phyloP scores from a whole-genome alignment of 1,140 invertebrate species.

The Kradibia gibbosae region DNA sequence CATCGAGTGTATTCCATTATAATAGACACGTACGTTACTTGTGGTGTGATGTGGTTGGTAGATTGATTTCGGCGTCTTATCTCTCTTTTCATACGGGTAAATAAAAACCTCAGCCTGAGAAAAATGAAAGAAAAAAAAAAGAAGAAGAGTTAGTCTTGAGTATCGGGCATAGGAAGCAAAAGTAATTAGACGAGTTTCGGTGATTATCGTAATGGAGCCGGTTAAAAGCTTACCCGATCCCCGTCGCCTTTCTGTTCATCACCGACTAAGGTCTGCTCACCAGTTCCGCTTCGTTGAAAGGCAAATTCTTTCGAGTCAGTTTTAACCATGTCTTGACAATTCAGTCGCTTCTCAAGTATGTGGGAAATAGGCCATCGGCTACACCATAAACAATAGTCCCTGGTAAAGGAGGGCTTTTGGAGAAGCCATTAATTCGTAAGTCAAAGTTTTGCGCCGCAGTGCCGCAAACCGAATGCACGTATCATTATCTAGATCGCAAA shows the following conservation, averaged over 20 bases:
- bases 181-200: not conserved
- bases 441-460: not conserved
- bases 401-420: not conserved
- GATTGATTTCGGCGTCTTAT: too few species aligned
- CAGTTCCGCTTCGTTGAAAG: not conserved
- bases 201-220: not conserved
- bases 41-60: too few species aligned
- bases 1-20: too few species aligned
- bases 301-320: not conserved
- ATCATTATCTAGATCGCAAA: not conserved
- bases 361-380: not conserved
- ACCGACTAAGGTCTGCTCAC: not conserved
- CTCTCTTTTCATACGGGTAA: too few species aligned
- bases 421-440: not conserved
- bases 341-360: not conserved
- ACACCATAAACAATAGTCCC: not conserved
- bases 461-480: not conserved
- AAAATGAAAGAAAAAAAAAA: too few species aligned
- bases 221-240: not conserved
- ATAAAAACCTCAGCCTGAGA: too few species aligned
- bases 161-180: too few species aligned
- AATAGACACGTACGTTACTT: too few species aligned
- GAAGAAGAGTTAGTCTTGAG: too few species aligned
- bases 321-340: not conserved
- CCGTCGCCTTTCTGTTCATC: not conserved